phyloP scores from a whole-genome alignment of 2,113 vertebrate species.

The Gymnobelideus leadbeateri region DNA sequence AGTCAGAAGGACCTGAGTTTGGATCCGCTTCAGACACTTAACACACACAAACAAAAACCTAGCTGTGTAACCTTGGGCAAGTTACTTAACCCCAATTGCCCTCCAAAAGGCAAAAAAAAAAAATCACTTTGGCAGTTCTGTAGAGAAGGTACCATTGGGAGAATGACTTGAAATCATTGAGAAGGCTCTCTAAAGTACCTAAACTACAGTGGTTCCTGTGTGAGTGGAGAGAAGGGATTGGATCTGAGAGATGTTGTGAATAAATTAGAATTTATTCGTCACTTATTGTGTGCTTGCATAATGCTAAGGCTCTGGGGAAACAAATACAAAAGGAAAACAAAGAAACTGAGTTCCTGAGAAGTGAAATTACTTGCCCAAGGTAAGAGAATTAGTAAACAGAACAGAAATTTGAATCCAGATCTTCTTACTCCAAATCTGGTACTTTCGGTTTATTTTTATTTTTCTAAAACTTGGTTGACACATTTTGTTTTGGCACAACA shows the following conservation, averaged over 20 bases:
- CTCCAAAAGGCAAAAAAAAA: too few relatives aligned
- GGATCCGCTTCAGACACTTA: too few relatives aligned
- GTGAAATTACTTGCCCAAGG: background rate
- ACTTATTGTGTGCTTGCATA: background rate
- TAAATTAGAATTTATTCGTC: background rate
- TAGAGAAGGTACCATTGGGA: background rate
- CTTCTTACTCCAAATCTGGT: background rate
- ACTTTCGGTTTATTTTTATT: background rate
- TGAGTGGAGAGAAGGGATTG: background rate
- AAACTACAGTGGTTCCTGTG: background rate
- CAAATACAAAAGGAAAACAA: background rate
- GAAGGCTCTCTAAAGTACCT: background rate
- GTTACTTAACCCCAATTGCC: too few relatives aligned
- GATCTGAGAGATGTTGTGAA: background rate
- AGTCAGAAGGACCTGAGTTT: too few relatives aligned
- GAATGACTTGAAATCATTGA: background rate
- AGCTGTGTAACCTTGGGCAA: too few relatives aligned
- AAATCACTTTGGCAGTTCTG: background rate
- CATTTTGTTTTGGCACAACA: background rate
- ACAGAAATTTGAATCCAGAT: background rate
- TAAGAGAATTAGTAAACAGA: background rate
- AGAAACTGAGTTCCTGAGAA: background rate
- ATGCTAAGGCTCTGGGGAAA: background rate
- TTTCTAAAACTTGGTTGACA: background rate
- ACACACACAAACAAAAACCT: too few relatives aligned